Base-by-base conservation (phyloP, 2,888 invertebrate genomes). In the Metallyticus violacea region DNA sequence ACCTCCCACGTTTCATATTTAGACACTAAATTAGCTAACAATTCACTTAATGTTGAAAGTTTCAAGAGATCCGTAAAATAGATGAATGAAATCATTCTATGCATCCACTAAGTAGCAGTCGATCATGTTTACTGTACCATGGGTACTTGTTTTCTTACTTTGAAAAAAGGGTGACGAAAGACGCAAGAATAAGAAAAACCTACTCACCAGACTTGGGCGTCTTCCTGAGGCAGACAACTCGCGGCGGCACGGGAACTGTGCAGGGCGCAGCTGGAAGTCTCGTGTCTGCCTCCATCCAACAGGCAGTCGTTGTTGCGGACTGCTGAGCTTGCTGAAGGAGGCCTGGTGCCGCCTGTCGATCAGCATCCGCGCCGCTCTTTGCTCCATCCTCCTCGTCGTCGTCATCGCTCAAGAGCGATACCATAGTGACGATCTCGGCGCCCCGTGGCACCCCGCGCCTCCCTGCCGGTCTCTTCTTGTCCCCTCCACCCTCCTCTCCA, bases 351-450 rank as follows among this genome's bases (percentile, higher is more conserved):
- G 78, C 77, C 30, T 86, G 86, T 6, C 81, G 85, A 29, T 86
- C 86, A 26, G 84, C 80, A 78, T 81, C 26, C 7, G 25, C 77
- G 15, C 93, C 15, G 40, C 4, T 62, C 15, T 62, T 62, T 15
- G 15, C 22, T 62, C 40, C 40, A 22, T 62, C 93, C 89, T 95
- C 95, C 26, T 93, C 93, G 86, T 95, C 95, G 89, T 95, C 95
- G 77, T 94, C 94, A 0, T 95, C 94, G 89, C 95, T 95, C 4
- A 95, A 92, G 80, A 95, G 91, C 0, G 95, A 95, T 0, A 95
- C 95, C 93, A 95, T 93, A 0, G 95, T 95, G 0, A 95, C 93
- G 76, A 95, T 92, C 79, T 93, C 93, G 1, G 90, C 89, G 4
- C 90, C 91, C 77, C 89, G 89, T 7, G 77, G 79, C 7, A 83